phyloP scores from a whole-genome alignment of 2,888 invertebrate species.

The Xylophagus ater region DNA sequence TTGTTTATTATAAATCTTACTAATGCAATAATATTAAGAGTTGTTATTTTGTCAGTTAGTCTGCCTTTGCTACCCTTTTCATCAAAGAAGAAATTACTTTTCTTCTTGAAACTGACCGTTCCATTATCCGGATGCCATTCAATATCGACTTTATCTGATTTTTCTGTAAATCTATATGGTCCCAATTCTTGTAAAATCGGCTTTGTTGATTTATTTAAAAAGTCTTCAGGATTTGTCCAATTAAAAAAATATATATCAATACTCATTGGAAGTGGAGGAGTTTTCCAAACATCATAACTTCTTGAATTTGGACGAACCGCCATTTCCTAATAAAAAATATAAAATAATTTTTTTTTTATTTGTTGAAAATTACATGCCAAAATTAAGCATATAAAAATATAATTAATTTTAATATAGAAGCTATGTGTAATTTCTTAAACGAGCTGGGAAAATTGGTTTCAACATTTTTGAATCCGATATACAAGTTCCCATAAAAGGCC shows the following conservation, averaged over 20 bases:
- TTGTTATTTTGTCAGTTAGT: constrained; percentile 58
- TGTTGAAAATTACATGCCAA: too few species aligned
- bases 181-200: constrained; percentile 47
- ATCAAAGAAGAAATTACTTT: constrained; percentile 59
- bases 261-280: constrained; percentile 49
- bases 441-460: too few species aligned
- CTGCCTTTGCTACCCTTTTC: constrained; percentile 52
- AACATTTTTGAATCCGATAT: too few species aligned
- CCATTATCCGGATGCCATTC: constrained; percentile 57
- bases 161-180: constrained; percentile 55
- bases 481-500: too few species aligned
- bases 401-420: too few species aligned
- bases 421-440: too few species aligned
- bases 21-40: constrained; percentile 65
- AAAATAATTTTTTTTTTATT: too few species aligned
- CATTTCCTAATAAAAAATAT: constrained; percentile 45
- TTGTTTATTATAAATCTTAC: constrained; percentile 43
- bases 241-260: constrained; percentile 64
- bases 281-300: constrained; percentile 59
- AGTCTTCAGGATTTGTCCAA: constrained; percentile 66
- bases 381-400: too few species aligned
- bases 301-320: constrained; percentile 48
- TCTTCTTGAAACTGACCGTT: constrained; percentile 60
- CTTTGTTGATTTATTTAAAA: constrained; percentile 45
- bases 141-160: constrained; percentile 60